Base-by-base conservation (phyloP, 1,140 invertebrate genomes). In the Stenopsyche tienmushanensis region DNA sequence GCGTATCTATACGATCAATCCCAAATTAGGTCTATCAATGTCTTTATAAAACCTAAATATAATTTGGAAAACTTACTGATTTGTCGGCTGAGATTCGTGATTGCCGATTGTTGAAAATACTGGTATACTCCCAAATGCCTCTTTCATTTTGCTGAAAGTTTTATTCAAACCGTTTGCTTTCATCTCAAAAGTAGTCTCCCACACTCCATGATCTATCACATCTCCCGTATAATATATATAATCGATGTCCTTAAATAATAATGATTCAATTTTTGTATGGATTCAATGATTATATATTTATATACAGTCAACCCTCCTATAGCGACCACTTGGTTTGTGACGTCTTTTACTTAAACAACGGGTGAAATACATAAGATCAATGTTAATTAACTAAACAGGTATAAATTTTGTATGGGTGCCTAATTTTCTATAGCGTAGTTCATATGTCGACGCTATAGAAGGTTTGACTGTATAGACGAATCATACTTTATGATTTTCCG, bases 51-150 rank as follows among this genome's bases (percentile, higher is more conserved):
- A n/a, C n/a, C n/a, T n/a, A n/a, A 5, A 39, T 21, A 18, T 0
- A 21, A 58, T 42, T 21, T 42, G 39, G 45, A 67, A 67, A 39
- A 29, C 29, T 85, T 80, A 93, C 89, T 88, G 84, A 78, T 96
- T 94, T 3, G 91, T 80, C 2, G 94, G 94, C 77, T 91, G 86
- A 41, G 91, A 83, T 78, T 97, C 94, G 71, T 97, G 94, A 75
- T 97, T 97, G 42, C 93, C 94, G 44, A 97, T 76, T 50, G 87
- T 82, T 1, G 89, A 86, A 73, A 86, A 88, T 1, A 96, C 81
- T 0, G 83, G 79, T 21, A 83, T 85, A 49, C 86, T 78, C 0
- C 83, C 81, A 66, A 93, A 89, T 23, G 82, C 82, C 29, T 83
- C 72, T 8, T 82, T 78, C 15, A 94, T 78, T 59, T 85, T 77